Evolutionary conservation across 2,113 vertebrate genomes (phyloP), one percentile per base, ranked within the genome.

Genomic region (Larimichthys polyactis): DNA sequence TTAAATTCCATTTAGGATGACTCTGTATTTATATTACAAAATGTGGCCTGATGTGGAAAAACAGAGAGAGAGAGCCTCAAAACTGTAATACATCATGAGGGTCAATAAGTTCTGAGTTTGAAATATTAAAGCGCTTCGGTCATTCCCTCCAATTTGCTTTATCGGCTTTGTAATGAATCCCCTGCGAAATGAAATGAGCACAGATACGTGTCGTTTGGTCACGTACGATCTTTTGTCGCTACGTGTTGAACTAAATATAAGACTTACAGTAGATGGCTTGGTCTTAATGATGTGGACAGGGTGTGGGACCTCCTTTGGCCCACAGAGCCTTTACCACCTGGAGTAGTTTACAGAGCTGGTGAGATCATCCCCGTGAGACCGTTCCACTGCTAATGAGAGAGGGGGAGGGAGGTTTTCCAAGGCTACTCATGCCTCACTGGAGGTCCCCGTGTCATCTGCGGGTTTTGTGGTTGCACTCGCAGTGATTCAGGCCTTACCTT

Each of bases 361-460:
- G 89, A 90, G 78, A 66, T 90, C 88, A 89, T 91, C 85, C 78
- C 60, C 1, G 32, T 70, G 68, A 87, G 67, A 66, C 69, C 68
- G 83, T 85, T 82, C 89, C 91, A 86, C 76, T 84, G 52, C 83
- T 87, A 90, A 91, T 92, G 89, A 83, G 74, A 90, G 83, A 90
- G 83, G 55, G 82, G 83, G 78, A 67, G 59, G 75, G 36, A 65
- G 71, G 11, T 78, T 89, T 91, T 85, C 87, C 90, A 86, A 89
- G 71, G 89, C 80, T 80, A 29, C 81, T 88, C 90, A 86, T 88
- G 79, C 79, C 86, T 88, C 79, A 70, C 82, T 82, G 90, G 90
- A 91, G 93, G 82, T 89, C 86, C 79, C 79, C 16, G 49, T 83
- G 85, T 92, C 87, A 88, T 87, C 79, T 86, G 81, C 81, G 79